phyloP scores from a whole-genome alignment of 2,888 invertebrate species.

The Xestia c-nigrum region DNA sequence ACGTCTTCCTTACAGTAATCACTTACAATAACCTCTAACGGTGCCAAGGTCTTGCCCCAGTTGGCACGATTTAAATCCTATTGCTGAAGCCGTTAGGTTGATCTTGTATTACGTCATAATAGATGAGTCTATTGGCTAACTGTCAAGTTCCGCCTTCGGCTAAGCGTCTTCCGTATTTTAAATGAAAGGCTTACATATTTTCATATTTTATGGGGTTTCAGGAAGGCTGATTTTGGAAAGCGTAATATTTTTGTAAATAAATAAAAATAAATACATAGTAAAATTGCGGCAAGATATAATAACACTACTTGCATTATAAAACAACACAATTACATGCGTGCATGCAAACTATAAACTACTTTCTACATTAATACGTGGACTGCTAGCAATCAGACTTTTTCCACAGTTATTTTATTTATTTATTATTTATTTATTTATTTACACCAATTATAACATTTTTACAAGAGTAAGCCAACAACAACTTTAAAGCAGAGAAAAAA shows the following conservation, averaged over 20 bases:
- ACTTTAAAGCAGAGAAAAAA: background rate
- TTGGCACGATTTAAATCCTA: constrained; percentile 41
- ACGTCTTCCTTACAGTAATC: background rate
- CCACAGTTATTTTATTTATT: background rate
- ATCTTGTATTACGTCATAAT: constrained; percentile 17
- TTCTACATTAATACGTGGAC: constrained; percentile 30
- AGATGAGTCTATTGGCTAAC: constrained; percentile 24
- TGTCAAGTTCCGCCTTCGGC: constrained; percentile 32
- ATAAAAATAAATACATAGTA: constrained; percentile 11
- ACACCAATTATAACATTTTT: no score
- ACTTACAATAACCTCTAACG: constrained; percentile 16
- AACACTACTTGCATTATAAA: constrained; percentile 48
- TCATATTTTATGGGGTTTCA: background rate
- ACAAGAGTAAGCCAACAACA: background rate
- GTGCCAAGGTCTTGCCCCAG: constrained; percentile 31
- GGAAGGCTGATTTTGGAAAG: background rate
- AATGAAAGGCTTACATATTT: no score
- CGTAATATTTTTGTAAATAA: background rate
- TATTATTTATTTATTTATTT: no score
- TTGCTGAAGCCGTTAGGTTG: constrained; percentile 8
- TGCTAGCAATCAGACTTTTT: background rate
- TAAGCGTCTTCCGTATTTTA: constrained; percentile 1
- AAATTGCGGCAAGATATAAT: constrained; percentile 41
- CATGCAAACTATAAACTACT: constrained; percentile 39
- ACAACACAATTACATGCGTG: constrained; percentile 41